phyloP scores from a whole-genome alignment of 2,797 vertebrate species.

The Falco naumanni region DNA sequence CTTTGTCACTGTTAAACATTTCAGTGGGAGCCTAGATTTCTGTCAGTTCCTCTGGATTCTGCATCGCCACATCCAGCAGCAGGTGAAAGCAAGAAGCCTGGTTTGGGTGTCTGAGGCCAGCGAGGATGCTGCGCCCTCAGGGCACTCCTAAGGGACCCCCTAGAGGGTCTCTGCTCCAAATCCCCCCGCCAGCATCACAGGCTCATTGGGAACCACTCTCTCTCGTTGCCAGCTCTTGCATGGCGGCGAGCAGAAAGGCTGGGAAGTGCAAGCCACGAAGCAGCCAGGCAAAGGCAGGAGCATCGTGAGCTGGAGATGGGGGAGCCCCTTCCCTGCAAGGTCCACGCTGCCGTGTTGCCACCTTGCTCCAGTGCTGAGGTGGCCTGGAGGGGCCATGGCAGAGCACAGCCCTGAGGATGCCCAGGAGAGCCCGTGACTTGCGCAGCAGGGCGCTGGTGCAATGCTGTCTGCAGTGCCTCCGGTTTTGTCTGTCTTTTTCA shows the following conservation, averaged over 20 bases:
- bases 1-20: background rate
- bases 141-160: background rate
- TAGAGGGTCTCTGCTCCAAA: background rate
- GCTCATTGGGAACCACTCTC: background rate
- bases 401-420: background rate
- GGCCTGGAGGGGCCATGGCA: background rate
- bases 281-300: background rate
- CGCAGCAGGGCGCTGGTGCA: background rate
- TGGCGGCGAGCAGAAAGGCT: background rate
- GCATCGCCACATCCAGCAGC: background rate
- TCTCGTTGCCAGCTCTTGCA: background rate
- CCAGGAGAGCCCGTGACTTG: background rate
- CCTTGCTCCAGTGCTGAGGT: background rate
- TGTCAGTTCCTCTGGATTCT: background rate
- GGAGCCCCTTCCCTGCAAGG: background rate
- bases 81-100: background rate
- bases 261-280: background rate
- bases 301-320: background rate
- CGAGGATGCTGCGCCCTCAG: background rate
- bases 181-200: background rate
- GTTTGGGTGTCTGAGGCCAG: background rate
- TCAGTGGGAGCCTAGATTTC: background rate
- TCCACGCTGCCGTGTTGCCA: background rate
- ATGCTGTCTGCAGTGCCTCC: background rate
- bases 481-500: background rate